These are phyloP conservation scores for Stomatorhinus ivindoensis DNA, from an alignment of 2,113 vertebrate species.

Conservation along the genomic window DNA sequence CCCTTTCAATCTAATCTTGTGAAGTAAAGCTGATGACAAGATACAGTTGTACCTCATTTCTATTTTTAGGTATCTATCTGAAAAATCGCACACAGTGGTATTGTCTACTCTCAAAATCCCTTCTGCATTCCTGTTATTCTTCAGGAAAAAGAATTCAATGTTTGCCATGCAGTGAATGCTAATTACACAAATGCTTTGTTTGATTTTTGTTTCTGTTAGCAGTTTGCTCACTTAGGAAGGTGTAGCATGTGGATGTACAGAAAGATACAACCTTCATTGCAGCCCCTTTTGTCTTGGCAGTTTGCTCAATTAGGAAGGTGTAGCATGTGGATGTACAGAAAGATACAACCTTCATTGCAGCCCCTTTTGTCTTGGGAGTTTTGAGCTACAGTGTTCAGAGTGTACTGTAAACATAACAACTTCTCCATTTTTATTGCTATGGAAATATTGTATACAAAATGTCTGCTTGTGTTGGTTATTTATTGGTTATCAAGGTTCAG, in stretches of 20 bases:
- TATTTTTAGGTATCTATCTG: background rate
- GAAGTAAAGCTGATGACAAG: background rate
- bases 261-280: background rate
- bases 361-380: background rate
- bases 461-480: background rate
- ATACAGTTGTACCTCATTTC: background rate
- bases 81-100: background rate
- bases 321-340: background rate
- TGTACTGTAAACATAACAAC: background rate
- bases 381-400: background rate
- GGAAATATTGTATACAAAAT: background rate
- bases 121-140: background rate
- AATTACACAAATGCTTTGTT: slow-evolving; percentile 2
- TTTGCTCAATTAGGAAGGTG: background rate
- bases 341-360: background rate
- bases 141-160: background rate
- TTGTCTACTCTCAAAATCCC: background rate
- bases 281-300: too few species aligned
- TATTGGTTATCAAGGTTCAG: background rate
- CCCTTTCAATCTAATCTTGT: background rate
- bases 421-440: background rate
- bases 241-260: background rate
- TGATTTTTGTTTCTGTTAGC: background rate
- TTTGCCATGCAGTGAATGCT: background rate
- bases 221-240: background rate